Conservation (phyloP, 2,797 vertebrate species). For the Falco novaeseelandiae region DNA sequence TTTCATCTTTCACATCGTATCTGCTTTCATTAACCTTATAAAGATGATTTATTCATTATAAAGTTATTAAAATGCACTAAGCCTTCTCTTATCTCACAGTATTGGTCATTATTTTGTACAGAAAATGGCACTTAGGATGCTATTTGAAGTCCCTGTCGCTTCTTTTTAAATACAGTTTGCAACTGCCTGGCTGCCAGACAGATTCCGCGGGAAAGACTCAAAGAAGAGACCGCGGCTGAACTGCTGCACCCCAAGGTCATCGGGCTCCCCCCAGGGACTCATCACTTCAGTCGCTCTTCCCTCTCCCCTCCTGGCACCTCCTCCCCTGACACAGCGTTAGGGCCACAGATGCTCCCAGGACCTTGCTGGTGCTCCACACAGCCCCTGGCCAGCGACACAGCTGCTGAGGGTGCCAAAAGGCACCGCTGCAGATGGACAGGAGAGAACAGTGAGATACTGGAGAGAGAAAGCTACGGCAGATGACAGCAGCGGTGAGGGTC, state of each 20-base stretch:
- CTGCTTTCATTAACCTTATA: not conserved
- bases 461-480: not conserved
- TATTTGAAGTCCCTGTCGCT: not conserved
- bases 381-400: not conserved
- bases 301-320: not conserved
- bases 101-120: conserved; percentile 21
- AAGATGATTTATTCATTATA: conserved; percentile 44
- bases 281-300: not conserved
- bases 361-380: rapidly evolving
- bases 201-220: not conserved
- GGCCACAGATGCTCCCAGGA: not conserved
- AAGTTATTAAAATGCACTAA: conserved; percentile 33
- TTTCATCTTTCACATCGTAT: not conserved
- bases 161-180: conserved; percentile 1
- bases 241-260: not conserved
- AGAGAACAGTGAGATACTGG: not conserved
- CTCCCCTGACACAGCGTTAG: rapidly evolving
- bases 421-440: rapidly evolving
- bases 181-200: not conserved
- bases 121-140: conserved; percentile 12
- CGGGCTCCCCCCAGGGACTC: not conserved
- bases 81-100: not conserved
- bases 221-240: not conserved
- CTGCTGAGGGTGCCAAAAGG: not conserved
- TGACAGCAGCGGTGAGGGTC: rapidly evolving